Percentiles rank a stretch among this genome's conserved stretches.
Evolutionary conservation across 2,113 vertebrate genomes (phyloP).

Genomic region (Butorides virescens): DNA sequence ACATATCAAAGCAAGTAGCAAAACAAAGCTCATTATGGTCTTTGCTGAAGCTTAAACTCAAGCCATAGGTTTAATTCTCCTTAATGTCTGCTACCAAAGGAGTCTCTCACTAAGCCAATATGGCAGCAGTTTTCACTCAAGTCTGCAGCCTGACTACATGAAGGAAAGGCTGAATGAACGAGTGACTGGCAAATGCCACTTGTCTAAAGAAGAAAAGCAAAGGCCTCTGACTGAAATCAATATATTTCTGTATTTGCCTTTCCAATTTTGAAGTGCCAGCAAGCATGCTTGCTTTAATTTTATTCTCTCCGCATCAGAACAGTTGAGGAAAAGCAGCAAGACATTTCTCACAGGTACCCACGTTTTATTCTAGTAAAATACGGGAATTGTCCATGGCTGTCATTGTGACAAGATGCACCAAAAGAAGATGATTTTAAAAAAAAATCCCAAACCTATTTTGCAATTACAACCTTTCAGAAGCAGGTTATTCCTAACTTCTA

Average conservation of each 20-base stretch:
- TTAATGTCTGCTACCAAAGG: not conserved
- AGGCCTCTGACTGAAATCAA: not conserved
- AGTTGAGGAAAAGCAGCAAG: not conserved
- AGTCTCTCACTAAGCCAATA: not conserved
- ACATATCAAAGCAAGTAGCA: not conserved
- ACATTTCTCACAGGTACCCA: not conserved
- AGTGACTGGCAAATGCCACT: not conserved
- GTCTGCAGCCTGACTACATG: not conserved
- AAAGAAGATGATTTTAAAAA: not conserved
- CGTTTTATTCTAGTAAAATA: not conserved
- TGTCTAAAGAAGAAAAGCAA: not conserved
- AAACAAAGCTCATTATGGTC: not conserved
- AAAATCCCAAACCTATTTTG: not conserved
- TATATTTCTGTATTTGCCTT: not conserved
- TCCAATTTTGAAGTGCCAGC: not conserved
- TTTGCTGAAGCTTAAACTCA: not conserved
- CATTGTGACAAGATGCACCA: not conserved
- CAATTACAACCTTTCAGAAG: not conserved
- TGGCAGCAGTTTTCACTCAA: not conserved
- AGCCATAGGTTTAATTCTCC: not conserved
- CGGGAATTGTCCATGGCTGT: not conserved
- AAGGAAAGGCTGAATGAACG: not conserved
- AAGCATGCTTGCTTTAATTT: not conserved
- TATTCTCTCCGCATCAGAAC: not conserved
- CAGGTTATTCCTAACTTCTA: not conserved